phyloP scores from a whole-genome alignment of 1,140 invertebrate genomes.

The Atta cephalotes region DNA sequence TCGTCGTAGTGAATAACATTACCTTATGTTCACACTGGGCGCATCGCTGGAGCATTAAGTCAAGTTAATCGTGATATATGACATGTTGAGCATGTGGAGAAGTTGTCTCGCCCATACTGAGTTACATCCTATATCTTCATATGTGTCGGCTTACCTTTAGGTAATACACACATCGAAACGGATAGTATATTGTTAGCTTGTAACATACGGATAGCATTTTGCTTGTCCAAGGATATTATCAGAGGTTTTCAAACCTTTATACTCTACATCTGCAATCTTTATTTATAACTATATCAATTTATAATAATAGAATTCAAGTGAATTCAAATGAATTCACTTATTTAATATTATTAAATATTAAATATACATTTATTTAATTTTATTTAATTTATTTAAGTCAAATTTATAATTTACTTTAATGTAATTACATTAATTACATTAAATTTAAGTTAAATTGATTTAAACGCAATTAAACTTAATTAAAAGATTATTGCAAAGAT shows the following conservation, averaged over 20 bases:
- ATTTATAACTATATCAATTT: not conserved
- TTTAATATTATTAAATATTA: not conserved
- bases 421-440: not conserved
- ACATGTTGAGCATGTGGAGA: slow-evolving; percentile 45
- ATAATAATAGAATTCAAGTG: not conserved
- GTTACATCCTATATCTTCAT: slow-evolving; percentile 63
- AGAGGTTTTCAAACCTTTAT: not conserved
- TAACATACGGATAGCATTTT: not conserved
- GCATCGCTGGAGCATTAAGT: slow-evolving; percentile 57
- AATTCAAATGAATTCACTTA: not conserved
- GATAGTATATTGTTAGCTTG: not conserved
- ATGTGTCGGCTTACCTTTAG: slow-evolving; percentile 51
- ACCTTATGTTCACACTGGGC: slow-evolving; percentile 24
- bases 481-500: not conserved
- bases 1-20: slow-evolving; percentile 43
- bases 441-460: not conserved
- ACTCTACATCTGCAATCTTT: not conserved
- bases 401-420: not conserved
- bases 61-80: slow-evolving; percentile 66
- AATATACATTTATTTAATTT: not conserved
- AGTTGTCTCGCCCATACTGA: slow-evolving; percentile 56
- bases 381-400: not conserved
- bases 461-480: not conserved
- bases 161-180: slow-evolving; percentile 42
- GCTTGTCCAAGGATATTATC: not conserved